Conservation (phyloP, 35 echinoderm and acorn worm genomes). For the Ophiothrix spiculata region DNA sequence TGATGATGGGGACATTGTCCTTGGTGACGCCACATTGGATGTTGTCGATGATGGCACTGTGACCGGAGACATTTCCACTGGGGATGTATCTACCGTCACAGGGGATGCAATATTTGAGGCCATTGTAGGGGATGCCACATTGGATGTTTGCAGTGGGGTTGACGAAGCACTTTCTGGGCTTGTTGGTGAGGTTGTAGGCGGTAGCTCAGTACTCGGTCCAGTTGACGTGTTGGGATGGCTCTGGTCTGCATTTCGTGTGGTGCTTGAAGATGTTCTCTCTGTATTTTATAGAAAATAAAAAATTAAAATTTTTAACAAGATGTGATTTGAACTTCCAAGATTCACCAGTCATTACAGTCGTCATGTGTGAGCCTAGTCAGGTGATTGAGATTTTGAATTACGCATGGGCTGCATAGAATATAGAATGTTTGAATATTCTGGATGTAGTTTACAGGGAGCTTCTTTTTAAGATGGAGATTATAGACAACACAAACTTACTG, state of each 20-base stretch:
- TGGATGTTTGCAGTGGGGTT: not conserved
- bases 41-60: not conserved
- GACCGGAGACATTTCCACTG: not conserved
- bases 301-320: no score
- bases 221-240: not conserved
- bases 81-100: not conserved
- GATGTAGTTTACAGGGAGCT: no score
- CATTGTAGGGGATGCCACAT: not conserved
- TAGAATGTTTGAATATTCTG: no score
- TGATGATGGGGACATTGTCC: not conserved
- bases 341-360: no score
- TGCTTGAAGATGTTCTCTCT: not conserved
- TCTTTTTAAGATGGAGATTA: no score
- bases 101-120: not conserved
- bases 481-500: no score
- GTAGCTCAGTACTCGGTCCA: not conserved
- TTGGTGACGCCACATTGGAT: not conserved
- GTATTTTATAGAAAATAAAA: not conserved
- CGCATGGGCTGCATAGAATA: no score
- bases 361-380: no score
- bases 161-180: not conserved
- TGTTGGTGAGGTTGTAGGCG: not conserved
- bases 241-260: not conserved
- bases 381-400: no score
- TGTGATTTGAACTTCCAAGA: no score